Base-by-base conservation (phyloP, 2,113 vertebrate genomes). In the Ochotona curzoniae region DNA sequence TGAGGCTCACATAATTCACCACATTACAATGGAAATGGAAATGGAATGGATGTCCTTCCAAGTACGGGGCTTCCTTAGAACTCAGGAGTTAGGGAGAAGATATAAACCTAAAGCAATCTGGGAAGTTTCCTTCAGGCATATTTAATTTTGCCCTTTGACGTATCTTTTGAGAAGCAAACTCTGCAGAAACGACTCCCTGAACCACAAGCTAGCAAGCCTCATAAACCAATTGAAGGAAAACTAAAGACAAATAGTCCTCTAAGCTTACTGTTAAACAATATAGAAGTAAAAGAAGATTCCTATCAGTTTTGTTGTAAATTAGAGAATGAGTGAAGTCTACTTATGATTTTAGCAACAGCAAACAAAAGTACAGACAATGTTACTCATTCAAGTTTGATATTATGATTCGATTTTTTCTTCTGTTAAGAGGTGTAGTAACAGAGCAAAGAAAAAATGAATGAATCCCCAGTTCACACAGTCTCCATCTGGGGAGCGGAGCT, bases 1-100 rank as follows among this genome's bases (percentile, higher is more conserved):
- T 38, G 67, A 54, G 4, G 18, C 35, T 38, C 0, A 30, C 1
- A 7, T 0, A 10, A 4, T 30, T 67, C 57, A 8, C 14, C 64
- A 85, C 44, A 44, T 32, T 23, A 30, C 26, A 14, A 2, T 78
- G 54, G 8, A 14, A 9, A 1, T 57, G 54, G 14, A 17, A 17
- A 18, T 57, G 54, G 54, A 18, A 49, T 51, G 60, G 61, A 67
- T 17, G 2, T 30, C 15, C 12, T 71, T 15, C 28, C 6, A 91
- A 49, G 9, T 3, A 26, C 81, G 64, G 2, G 0, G 3, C 8
- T 85, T 82, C 3, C 6, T 69, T 73, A 2, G 7, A 78, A 63
- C 4, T 8, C 1, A 82, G 28, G 20, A 6, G 64, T 30, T 79
- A 86, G 18, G 7, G 20, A 69, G 38, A 18, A 38, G 2, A 71